Conservation (phyloP, 2,888 invertebrate genomes). For the Chrysodeixis includens region DNA sequence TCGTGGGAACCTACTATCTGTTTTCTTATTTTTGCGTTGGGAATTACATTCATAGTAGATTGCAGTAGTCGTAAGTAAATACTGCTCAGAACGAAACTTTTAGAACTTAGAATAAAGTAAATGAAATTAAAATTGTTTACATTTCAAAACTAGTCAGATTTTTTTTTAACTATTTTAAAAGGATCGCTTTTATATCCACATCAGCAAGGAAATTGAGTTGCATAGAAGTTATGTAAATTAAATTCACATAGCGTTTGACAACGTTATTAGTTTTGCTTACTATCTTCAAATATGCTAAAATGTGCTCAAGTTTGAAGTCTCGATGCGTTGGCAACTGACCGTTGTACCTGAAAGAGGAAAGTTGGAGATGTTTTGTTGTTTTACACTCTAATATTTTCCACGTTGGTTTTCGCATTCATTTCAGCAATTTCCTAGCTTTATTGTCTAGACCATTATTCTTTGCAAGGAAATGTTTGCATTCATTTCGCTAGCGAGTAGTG, state of each 20-base stretch:
- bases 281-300: constrained; percentile 43
- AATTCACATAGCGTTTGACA: constrained; percentile 46
- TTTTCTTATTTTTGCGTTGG: too few species aligned
- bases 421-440: constrained; percentile 18
- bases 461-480: constrained; percentile 12
- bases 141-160: background rate
- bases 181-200: constrained; percentile 16
- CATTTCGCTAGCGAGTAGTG: constrained; percentile 15
- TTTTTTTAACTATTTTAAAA: background rate
- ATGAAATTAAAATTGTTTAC: too few species aligned
- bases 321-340: constrained; percentile 45
- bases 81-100: too few species aligned
- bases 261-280: constrained; percentile 54
- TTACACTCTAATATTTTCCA: constrained; percentile 30
- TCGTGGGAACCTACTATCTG: too few species aligned
- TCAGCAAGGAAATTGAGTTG: constrained; percentile 36
- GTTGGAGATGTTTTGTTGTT: constrained; percentile 31
- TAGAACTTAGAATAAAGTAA: too few species aligned
- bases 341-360: constrained; percentile 36
- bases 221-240: constrained; percentile 53
- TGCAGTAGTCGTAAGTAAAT: too few species aligned
- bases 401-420: constrained; percentile 26
- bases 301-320: constrained; percentile 44
- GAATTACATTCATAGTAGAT: too few species aligned
- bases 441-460: constrained; percentile 7